Conservation (phyloP, 2,888 invertebrate species). For the Spialia ferax region DNA sequence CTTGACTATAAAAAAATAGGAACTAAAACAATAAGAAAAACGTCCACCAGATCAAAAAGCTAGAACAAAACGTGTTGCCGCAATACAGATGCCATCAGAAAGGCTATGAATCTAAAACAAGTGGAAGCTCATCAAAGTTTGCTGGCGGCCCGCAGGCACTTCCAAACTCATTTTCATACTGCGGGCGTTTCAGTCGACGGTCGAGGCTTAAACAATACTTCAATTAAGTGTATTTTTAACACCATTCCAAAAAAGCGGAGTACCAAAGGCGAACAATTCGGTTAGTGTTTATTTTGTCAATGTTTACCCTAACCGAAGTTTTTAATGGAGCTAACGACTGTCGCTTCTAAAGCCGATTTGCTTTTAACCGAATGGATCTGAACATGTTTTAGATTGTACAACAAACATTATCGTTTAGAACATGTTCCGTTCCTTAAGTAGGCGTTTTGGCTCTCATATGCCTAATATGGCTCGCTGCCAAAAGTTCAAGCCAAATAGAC, state of each 20-base stretch:
- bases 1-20: too few relatives aligned
- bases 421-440: conserved; percentile 23
- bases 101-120: conserved; percentile 81
- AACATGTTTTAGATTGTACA: not conserved
- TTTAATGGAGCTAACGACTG: conserved; percentile 40
- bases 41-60: conserved; percentile 4
- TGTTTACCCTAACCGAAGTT: conserved; percentile 44
- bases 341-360: conserved; percentile 14
- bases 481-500: conserved; percentile 19
- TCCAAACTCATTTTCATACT: conserved; percentile 78
- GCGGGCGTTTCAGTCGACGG: conserved; percentile 54
- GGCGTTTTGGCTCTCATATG: conserved; percentile 34
- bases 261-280: conserved; percentile 39
- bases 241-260: conserved; percentile 38
- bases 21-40: not conserved
- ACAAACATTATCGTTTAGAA: conserved; percentile 29
- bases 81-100: conserved; percentile 66
- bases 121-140: conserved; percentile 77
- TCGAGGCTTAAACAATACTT: conserved; percentile 46
- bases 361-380: conserved; percentile 15
- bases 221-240: conserved; percentile 44
- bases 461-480: conserved; percentile 33
- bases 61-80: conserved; percentile 50
- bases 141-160: conserved; percentile 65
- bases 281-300: conserved; percentile 44